Evolutionary conservation across 2,113 vertebrate species (phyloP).

Genomic region (Rhinolophus sinicus): DNA sequence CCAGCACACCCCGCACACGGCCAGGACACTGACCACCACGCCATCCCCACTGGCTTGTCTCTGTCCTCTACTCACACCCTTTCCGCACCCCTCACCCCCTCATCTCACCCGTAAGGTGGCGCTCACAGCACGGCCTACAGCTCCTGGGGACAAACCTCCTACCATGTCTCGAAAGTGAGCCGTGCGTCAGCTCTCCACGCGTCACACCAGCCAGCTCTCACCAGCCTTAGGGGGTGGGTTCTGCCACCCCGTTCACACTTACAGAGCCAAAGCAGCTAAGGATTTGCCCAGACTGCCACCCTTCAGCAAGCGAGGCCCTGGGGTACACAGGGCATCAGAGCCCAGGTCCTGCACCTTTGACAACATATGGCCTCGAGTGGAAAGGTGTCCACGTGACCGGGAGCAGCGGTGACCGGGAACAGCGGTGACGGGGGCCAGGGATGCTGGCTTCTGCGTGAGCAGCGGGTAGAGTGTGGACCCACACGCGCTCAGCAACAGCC

Average conservation of each 20-base stretch:
- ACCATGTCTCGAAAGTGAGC: rapidly evolving
- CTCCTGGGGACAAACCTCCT: background rate
- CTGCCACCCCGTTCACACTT: background rate
- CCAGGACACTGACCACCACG: background rate
- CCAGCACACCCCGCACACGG: background rate
- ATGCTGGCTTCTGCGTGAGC: rapidly evolving
- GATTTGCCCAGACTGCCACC: background rate
- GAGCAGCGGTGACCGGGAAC: background rate
- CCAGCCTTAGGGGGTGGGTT: background rate
- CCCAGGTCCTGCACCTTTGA: background rate
- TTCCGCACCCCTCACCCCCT: no score
- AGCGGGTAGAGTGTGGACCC: background rate
- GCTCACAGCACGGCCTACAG: background rate
- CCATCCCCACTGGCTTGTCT: background rate
- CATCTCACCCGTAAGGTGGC: background rate
- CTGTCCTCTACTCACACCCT: background rate
- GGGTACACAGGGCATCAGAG: background rate
- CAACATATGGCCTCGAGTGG: background rate
- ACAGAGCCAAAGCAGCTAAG: background rate
- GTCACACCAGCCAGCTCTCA: rapidly evolving
- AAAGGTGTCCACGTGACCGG: background rate
- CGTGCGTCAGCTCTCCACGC: rapidly evolving
- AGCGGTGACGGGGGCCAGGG: background rate
- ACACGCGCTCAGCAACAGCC: background rate
- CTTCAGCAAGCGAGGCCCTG: background rate